phyloP scores from a whole-genome alignment of 2,888 invertebrate genomes.

The Ophonus ardosiacus region DNA sequence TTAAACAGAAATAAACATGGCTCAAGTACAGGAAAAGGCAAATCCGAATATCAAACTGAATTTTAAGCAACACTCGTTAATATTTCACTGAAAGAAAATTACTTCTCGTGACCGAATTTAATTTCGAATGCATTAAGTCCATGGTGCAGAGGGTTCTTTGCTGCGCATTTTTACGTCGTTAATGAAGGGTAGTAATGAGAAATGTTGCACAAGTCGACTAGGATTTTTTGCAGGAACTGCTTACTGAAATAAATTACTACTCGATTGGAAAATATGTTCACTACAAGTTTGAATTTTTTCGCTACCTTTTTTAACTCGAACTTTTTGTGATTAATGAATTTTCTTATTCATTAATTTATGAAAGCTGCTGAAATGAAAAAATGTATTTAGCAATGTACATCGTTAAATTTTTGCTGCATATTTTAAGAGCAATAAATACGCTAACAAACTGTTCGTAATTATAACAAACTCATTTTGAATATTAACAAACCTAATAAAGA shows the following conservation, averaged over 20 bases:
- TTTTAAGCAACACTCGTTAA: constrained; percentile 49
- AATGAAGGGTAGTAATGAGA: constrained; percentile 59
- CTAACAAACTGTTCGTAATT: no score
- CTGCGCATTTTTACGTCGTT: constrained; percentile 47
- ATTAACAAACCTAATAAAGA: no score
- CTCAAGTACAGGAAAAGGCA: constrained; percentile 40
- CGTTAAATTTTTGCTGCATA: not conserved
- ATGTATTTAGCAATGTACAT: constrained; percentile 16
- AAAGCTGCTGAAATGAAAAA: not conserved
- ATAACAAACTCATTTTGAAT: no score
- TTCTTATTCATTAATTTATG: not conserved
- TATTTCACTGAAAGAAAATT: constrained; percentile 57
- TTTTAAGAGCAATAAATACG: no score
- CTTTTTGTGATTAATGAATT: not conserved
- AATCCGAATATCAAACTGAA: constrained; percentile 57
- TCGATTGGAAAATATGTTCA: constrained; percentile 50
- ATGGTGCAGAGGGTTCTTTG: constrained; percentile 3
- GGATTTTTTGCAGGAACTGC: not conserved
- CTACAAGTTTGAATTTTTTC: not conserved
- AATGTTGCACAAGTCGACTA: constrained; percentile 25
- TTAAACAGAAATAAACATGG: constrained; percentile 42
- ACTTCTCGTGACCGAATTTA: constrained; percentile 61
- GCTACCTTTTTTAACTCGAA: not conserved
- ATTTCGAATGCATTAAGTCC: constrained; percentile 53
- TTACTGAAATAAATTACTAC: constrained; percentile 37